Conservation (phyloP, 2,797 vertebrate species). For the Catamblyrhynchus diadema region DNA sequence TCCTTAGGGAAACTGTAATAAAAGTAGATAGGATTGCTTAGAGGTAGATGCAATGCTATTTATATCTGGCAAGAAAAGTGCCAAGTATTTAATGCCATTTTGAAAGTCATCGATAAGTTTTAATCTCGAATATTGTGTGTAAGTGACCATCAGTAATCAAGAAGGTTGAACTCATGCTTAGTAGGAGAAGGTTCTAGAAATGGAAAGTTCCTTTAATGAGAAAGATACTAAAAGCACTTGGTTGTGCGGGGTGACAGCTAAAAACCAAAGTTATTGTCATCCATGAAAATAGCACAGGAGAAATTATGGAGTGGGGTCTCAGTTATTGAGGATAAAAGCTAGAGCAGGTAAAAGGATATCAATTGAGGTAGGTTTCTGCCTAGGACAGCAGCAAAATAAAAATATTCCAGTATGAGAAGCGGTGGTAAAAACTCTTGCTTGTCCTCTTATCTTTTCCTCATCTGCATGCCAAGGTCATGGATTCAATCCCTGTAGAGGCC, state of each 20-base stretch:
- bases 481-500: background rate
- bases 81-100: background rate
- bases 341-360: background rate
- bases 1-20: background rate
- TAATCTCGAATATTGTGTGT: background rate
- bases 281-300: background rate
- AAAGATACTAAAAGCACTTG: background rate
- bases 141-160: background rate
- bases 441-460: background rate
- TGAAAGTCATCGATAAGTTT: background rate
- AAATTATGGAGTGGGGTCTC: background rate
- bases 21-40: background rate
- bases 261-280: background rate
- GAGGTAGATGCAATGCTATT: background rate
- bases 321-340: background rate
- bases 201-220: background rate
- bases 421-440: background rate
- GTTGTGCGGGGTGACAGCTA: background rate
- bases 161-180: background rate
- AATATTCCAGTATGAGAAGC: background rate
- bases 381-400: background rate
- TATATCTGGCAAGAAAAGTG: background rate
- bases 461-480: background rate
- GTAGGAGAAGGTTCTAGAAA: background rate
- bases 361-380: background rate